Evolutionary conservation across 2,888 invertebrate genomes (phyloP).

Genomic region (Hydraecia micacea): DNA sequence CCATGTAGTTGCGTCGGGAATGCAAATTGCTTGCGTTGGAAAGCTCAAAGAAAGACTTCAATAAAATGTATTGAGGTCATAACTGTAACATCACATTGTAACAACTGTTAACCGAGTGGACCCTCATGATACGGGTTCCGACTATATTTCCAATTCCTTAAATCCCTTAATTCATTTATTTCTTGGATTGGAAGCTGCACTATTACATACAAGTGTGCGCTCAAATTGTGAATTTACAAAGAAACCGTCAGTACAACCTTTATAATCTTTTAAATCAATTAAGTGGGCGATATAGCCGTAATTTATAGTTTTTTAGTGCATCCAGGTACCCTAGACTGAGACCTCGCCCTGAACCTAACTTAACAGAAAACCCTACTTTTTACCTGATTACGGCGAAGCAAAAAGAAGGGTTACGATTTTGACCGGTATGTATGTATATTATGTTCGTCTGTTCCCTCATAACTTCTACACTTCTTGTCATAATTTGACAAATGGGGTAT

Average conservation of each 20-base stretch:
- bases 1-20: slow-evolving; percentile 1
- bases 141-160: no score
- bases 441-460: no score
- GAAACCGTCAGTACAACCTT: neutral
- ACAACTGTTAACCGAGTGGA: no score
- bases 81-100: no score
- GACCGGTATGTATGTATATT: no score
- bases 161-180: neutral
- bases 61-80: slow-evolving; percentile 20
- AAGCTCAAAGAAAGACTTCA: slow-evolving; percentile 13
- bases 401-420: no score
- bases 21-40: slow-evolving; percentile 14
- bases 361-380: neutral
- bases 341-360: neutral
- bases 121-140: no score
- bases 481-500: no score
- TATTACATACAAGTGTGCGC: neutral
- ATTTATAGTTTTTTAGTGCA: neutral
- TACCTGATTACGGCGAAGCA: no score
- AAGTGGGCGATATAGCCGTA: neutral
- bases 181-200: neutral
- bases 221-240: neutral
- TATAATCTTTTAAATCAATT: neutral
- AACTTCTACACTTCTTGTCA: no score
- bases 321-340: neutral